Percentiles rank a stretch among this genome's conserved stretches.
phyloP scores from a whole-genome alignment of 2,888 invertebrate genomes.

The Athrips mouffetella region DNA sequence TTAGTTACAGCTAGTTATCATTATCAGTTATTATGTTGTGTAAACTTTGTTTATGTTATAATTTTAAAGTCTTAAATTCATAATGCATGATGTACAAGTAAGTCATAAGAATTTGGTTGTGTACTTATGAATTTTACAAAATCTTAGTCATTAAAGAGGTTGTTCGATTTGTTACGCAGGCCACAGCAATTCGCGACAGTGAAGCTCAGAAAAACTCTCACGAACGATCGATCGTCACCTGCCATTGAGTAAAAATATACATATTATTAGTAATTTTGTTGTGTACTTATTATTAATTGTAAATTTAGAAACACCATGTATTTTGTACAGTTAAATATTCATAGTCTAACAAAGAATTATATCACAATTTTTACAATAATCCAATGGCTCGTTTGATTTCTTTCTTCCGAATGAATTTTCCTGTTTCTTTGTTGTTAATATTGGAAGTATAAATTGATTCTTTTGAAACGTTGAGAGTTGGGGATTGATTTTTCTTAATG shows the following conservation, averaged over 20 bases:
- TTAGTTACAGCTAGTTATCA: conserved; percentile 21
- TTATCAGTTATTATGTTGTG: neutral
- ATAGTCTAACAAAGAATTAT: conserved; percentile 78
- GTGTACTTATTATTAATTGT: conserved; percentile 72
- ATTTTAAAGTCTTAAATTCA: conserved; percentile 17
- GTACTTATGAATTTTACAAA: conserved; percentile 5
- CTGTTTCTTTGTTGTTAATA: conserved; percentile 2
- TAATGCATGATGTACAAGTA: neutral
- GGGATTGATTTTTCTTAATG: conserved; percentile 2
- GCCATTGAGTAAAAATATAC: conserved; percentile 78
- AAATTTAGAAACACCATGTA: conserved; percentile 73
- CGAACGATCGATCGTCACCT: conserved; percentile 91
- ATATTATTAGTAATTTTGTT: conserved; percentile 61
- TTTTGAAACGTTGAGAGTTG: neutral
- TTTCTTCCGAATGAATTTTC: neutral
- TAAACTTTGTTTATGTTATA: conserved; percentile 7
- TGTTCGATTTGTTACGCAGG: conserved; percentile 74
- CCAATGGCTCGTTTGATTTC: conserved; percentile 45
- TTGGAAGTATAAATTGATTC: conserved; percentile 5
- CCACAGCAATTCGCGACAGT: conserved; percentile 93
- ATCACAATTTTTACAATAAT: conserved; percentile 76
- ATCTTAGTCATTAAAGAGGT: conserved; percentile 5
- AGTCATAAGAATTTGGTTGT: conserved; percentile 13
- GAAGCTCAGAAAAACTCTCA: conserved; percentile 91
- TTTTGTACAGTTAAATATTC: conserved; percentile 79